A percentile compares a stretch with the other conserved stretches of the same genome.
phyloP scores from a whole-genome alignment of 2,888 invertebrate species.

The Podabrus alpinus region DNA sequence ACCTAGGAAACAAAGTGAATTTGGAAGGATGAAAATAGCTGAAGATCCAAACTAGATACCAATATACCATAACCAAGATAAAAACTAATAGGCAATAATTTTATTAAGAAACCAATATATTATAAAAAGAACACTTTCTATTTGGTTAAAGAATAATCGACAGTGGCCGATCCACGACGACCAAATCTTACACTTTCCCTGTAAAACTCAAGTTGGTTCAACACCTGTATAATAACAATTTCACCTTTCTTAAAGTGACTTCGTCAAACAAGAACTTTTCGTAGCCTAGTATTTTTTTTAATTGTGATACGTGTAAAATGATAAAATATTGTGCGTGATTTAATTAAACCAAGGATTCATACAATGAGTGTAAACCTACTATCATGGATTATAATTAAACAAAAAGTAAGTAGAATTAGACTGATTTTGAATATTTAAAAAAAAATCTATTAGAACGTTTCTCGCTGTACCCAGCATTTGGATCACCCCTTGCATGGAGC shows the following conservation, averaged over 20 bases:
- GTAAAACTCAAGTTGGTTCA: constrained; percentile 10
- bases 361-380: not conserved
- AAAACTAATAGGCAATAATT: not conserved
- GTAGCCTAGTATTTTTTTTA: not conserved
- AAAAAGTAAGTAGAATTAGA: not conserved
- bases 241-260: constrained; percentile 23
- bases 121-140: constrained; percentile 7
- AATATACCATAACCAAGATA: not conserved
- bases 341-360: not conserved
- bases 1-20: no score
- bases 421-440: no score
- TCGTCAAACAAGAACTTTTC: constrained; percentile 1
- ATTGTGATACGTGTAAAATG: not conserved
- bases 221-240: constrained; percentile 34
- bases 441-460: no score
- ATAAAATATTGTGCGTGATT: not conserved
- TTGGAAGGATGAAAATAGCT: no score
- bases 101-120: not conserved
- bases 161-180: constrained; percentile 11
- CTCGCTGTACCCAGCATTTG: not conserved
- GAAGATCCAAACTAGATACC: no score
- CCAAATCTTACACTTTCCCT: constrained; percentile 15
- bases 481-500: not conserved
- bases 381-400: not conserved
- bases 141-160: constrained; percentile 6